phyloP scores from a whole-genome alignment of 2,113 vertebrate genomes.

The Tretioscincus oriximinensis region DNA sequence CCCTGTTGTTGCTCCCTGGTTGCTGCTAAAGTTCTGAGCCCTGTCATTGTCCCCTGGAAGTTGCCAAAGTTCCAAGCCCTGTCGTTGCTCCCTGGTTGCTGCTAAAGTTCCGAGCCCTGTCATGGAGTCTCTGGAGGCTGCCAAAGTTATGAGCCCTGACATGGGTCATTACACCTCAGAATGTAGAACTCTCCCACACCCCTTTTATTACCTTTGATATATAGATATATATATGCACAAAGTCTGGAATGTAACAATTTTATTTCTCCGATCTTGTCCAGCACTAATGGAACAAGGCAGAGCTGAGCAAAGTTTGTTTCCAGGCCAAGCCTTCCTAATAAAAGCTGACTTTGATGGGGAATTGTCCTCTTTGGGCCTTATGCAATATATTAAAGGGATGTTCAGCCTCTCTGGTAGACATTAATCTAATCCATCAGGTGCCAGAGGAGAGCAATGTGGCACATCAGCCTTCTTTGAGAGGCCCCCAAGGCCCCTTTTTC shows the following conservation, averaged over 20 bases:
- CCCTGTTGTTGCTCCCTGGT: too few relatives aligned
- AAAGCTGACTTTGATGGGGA: constrained; percentile 18
- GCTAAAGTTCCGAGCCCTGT: too few relatives aligned
- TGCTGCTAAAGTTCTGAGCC: too few relatives aligned
- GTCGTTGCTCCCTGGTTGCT: too few relatives aligned
- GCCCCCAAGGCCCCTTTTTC: background rate
- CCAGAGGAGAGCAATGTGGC: background rate
- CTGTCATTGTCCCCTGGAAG: too few relatives aligned
- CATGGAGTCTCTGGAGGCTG: too few relatives aligned
- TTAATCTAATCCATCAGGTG: constrained; percentile 33
- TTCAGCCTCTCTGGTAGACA: background rate
- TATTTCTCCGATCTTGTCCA: constrained; percentile 28
- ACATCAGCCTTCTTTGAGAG: background rate
- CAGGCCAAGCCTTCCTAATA: background rate
- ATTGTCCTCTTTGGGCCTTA: constrained; percentile 46
- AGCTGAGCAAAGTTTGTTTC: constrained; percentile 14
- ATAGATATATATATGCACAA: too few relatives aligned
- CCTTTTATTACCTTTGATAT: too few relatives aligned
- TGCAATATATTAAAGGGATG: constrained; percentile 36
- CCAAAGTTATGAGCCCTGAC: too few relatives aligned
- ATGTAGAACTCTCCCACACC: too few relatives aligned
- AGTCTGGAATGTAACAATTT: background rate
- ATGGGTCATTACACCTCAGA: too few relatives aligned
- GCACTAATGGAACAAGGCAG: constrained; percentile 33
- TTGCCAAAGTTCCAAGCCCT: too few relatives aligned